Base-by-base conservation (phyloP, 2,888 invertebrate genomes). In the Pollenia labialis region DNA sequence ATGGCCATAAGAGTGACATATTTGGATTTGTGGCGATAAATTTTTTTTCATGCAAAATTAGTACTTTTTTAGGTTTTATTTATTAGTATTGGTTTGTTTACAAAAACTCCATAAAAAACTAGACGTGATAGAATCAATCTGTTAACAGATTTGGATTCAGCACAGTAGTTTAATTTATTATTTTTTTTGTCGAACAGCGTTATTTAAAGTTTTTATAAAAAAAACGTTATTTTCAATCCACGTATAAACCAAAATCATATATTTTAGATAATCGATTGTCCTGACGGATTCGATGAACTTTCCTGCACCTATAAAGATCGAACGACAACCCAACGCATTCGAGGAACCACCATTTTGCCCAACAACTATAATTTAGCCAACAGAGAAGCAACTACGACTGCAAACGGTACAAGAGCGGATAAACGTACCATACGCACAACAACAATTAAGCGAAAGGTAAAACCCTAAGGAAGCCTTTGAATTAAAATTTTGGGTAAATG, bases 211-310 rank as follows among this genome's bases (percentile, higher is more conserved):
- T 23, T 23, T 23, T n/a, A 11, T 74, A 40, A 56, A 18, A 48
- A n/a, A 18, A 58, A 16, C 40, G 14, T 58, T 64, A 52, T 81
- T 68, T 46, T 50, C 32, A 32, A 32, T 32, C 32, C 4, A 32
- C 32, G 4, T 32, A 32, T 6, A 32, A 32, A 32, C 4, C 32
- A 32, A 32, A 0, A 6, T 32, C 32, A 32, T 32, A n/a, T 18
- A 12, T 88, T 88, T 10, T 66, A 93, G 93, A 90, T 90, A 88
- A 89, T 91, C 69, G 95, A 95, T 92, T 96, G 95, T 90, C 93
- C 94, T 1, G 95, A 95, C 91, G 95, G 95, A 64, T 95, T 95
- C 2, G 95, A 95, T 87, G 95, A 96, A 89, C 94, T 95, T 83
- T 95, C 95, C 92, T 95, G 95, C 90, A 94, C 94, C 90, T 94